A percentile compares a stretch with the other conserved stretches of the same genome.
phyloP scores from a whole-genome alignment of 1,140 invertebrate genomes.

The Drosophila sp. region DNA sequence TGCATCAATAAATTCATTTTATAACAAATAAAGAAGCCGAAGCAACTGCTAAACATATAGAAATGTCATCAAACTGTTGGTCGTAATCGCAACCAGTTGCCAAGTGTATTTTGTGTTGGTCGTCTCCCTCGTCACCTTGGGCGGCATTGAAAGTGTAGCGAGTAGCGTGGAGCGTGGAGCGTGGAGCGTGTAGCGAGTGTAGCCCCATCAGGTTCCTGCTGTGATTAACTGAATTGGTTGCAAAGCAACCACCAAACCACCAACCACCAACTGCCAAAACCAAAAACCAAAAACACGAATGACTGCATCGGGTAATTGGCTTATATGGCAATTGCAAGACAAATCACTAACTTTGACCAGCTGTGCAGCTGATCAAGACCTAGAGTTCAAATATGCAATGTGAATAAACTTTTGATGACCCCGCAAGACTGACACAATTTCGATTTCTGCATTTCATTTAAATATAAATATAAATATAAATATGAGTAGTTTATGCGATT shows the following conservation, averaged over 20 bases:
- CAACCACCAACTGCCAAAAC: background rate
- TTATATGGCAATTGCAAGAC: constrained; percentile 38
- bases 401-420: constrained; percentile 43
- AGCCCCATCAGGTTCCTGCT: constrained; percentile 39
- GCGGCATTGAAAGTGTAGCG: constrained; percentile 43
- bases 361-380: constrained; percentile 26
- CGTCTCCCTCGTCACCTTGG: constrained; percentile 21
- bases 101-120: constrained; percentile 30
- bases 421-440: constrained; percentile 28
- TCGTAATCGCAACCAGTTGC: constrained; percentile 50
- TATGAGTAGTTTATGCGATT: too few species aligned
- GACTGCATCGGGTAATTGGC: constrained; percentile 36
- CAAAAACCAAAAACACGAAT: constrained; percentile 41
- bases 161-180: constrained; percentile 11
- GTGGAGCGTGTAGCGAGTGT: constrained; percentile 8
- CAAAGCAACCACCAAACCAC: constrained; percentile 5
- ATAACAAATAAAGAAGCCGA: constrained; percentile 48
- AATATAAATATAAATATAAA: too few species aligned
- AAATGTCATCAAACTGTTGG: constrained; percentile 65
- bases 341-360: constrained; percentile 17
- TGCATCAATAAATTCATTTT: constrained; percentile 38
- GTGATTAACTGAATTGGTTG: constrained; percentile 42
- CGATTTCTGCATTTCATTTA: constrained; percentile 19
- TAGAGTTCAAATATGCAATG: constrained; percentile 29
- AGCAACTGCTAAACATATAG: constrained; percentile 1